These are phyloP conservation scores for Trissolcus brochymenae DNA, from an alignment of 2,888 invertebrate species.

Conservation along the genomic window DNA sequence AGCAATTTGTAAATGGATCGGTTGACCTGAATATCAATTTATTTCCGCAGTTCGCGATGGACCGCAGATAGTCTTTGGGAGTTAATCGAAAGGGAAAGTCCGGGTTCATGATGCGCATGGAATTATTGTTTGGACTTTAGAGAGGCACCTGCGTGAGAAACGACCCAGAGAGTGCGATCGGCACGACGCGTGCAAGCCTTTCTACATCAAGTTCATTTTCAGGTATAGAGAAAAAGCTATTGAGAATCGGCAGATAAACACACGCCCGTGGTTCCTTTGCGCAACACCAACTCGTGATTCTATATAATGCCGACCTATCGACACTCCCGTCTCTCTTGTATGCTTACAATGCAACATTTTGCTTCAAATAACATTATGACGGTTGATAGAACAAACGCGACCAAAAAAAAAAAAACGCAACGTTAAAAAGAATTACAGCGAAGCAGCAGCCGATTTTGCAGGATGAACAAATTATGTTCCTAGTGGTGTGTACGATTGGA, in stretches of 20 bases:
- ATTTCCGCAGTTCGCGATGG: constrained; percentile 39
- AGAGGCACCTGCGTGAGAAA: constrained; percentile 59
- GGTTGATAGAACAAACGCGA: too few relatives aligned
- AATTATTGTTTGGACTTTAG: constrained; percentile 49
- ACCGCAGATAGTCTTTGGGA: constrained; percentile 33
- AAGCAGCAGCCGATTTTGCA: too few relatives aligned
- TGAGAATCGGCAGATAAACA: constrained; percentile 54
- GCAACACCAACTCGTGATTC: constrained; percentile 54
- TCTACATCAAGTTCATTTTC: constrained; percentile 52
- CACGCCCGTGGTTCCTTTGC: constrained; percentile 59
- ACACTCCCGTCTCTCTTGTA: constrained; percentile 33
- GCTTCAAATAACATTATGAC: background rate
- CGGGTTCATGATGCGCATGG: constrained; percentile 38
- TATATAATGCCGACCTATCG: constrained; percentile 41
- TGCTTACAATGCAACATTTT: constrained; percentile 23
- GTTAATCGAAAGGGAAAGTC: constrained; percentile 50
- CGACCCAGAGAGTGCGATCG: constrained; percentile 30
- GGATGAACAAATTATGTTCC: too few relatives aligned
- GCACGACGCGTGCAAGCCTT: constrained; percentile 51
- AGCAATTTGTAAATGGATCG: constrained; percentile 34
- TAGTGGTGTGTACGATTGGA: too few relatives aligned
- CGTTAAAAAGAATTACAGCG: too few relatives aligned
- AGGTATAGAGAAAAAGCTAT: constrained; percentile 38
- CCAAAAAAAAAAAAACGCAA: too few relatives aligned
- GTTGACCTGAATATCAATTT: constrained; percentile 35